These are phyloP conservation scores for Cariama cristata DNA, from an alignment of 2,113 vertebrate species.

Conservation along the genomic window DNA sequence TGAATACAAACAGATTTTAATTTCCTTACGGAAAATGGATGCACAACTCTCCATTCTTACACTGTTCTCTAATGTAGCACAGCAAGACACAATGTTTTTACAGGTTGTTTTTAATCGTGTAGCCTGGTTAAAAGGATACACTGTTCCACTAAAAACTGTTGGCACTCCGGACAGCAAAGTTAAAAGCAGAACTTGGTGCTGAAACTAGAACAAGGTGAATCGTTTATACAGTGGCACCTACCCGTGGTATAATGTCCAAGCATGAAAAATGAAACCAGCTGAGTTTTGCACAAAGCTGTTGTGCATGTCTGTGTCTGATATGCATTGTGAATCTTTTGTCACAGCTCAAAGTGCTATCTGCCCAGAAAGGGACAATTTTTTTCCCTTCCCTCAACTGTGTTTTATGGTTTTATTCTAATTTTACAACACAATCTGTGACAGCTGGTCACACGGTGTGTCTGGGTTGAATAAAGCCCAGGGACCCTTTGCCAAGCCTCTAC, in stretches of 20 bases:
- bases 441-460: constrained; percentile 60
- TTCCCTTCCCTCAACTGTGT: neutral
- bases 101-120: neutral
- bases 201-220: constrained; percentile 21
- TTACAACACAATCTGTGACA: constrained; percentile 48
- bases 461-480: constrained; percentile 48
- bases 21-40: neutral
- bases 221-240: neutral
- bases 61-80: neutral
- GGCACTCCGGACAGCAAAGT: neutral
- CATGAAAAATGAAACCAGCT: neutral
- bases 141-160: neutral
- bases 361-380: neutral
- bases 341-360: neutral
- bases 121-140: neutral
- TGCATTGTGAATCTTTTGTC: constrained; percentile 15
- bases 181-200: neutral
- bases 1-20: neutral
- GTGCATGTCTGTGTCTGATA: neutral
- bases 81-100: neutral
- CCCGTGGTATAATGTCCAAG: neutral
- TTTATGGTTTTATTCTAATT: constrained; percentile 62
- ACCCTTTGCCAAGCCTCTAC: constrained; percentile 49
- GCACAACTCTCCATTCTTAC: neutral
- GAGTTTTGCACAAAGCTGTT: constrained; percentile 15